These are phyloP conservation scores for Quadriops clusia DNA, from an alignment of 2,888 invertebrate species.

Conservation along the genomic window DNA sequence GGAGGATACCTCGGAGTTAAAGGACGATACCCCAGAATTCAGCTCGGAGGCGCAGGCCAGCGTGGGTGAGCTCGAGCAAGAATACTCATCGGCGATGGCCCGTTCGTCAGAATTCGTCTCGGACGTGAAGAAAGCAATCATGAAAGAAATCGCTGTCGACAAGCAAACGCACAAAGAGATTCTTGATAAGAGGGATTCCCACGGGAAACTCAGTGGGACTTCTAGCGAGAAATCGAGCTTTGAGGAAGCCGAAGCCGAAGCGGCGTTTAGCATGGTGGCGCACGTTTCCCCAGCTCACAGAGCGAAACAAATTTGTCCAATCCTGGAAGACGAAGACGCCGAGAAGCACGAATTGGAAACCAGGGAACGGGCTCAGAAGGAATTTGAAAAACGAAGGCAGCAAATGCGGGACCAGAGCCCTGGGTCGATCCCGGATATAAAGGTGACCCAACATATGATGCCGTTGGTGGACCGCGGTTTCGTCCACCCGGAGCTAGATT, in stretches of 20 bases:
- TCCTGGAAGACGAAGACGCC: constrained; percentile 39
- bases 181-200: constrained; percentile 27
- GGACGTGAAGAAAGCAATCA: constrained; percentile 27
- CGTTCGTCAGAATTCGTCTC: constrained; percentile 15
- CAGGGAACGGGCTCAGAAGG: constrained; percentile 31
- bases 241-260: constrained; percentile 41
- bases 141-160: constrained; percentile 23
- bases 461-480: constrained; percentile 37
- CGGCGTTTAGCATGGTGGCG: constrained; percentile 39
- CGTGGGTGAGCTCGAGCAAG: constrained; percentile 34
- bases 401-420: constrained; percentile 46
- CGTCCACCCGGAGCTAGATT: constrained; percentile 38
- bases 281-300: constrained; percentile 38
- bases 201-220: constrained; percentile 31
- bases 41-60: constrained; percentile 30
- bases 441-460: constrained; percentile 47
- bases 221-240: constrained; percentile 37
- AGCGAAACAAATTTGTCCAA: constrained; percentile 37
- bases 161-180: constrained; percentile 25
- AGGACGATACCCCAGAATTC: constrained; percentile 34
- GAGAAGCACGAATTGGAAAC: constrained; percentile 42
- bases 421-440: constrained; percentile 50
- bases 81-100: constrained; percentile 31
- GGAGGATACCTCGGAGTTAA: constrained; percentile 22
- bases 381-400: constrained; percentile 37